Conservation (phyloP, 2,888 invertebrate species). For the Protophormia terraenovae region DNA sequence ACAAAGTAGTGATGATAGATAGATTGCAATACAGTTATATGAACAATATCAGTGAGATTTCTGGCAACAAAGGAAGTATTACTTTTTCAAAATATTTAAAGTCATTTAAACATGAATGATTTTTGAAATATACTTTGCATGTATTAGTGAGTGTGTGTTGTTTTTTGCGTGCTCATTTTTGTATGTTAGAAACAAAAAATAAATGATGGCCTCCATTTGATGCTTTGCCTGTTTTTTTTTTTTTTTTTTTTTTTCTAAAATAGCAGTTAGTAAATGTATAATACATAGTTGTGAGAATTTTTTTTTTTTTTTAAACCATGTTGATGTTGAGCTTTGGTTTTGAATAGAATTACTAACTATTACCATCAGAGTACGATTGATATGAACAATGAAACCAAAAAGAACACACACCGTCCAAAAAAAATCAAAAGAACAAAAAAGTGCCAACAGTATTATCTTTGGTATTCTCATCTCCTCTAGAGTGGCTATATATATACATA, state of each 20-base stretch:
- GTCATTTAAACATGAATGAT: slow-evolving; percentile 20
- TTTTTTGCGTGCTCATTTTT: slow-evolving; percentile 1
- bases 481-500: neutral
- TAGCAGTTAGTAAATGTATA: neutral
- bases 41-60: neutral
- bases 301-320: neutral
- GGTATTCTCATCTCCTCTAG: neutral
- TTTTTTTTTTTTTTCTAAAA: neutral
- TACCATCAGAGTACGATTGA: neutral
- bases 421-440: neutral
- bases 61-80: slow-evolving; percentile 31
- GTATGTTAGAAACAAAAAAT: neutral
- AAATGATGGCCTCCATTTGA: slow-evolving; percentile 15
- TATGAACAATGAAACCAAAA: neutral
- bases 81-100: neutral
- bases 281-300: neutral
- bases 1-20: neutral
- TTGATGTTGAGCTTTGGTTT: slow-evolving; percentile 15
- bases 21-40: neutral
- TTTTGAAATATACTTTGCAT: neutral
- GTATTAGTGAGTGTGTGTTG: neutral
- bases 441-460: slow-evolving; percentile 7
- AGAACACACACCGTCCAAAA: neutral
- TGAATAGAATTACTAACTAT: neutral
- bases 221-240: slow-evolving; percentile 33